Base-by-base conservation (phyloP, 2,797 vertebrate species). In the Adelosebastes latens region DNA sequence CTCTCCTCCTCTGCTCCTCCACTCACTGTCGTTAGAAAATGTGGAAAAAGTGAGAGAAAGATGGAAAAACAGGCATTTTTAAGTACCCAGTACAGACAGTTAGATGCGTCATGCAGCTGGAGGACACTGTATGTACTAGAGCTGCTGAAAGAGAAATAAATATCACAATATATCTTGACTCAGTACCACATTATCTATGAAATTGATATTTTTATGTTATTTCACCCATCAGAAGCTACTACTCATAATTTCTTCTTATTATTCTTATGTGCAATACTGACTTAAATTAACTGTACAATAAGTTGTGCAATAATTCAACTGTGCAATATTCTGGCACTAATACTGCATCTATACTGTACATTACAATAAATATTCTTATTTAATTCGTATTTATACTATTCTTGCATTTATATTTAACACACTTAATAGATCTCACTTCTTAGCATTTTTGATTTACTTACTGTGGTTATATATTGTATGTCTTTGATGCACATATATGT, bases 1-100 rank as follows among this genome's bases (percentile, higher is more conserved):
- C 78, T 34, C 20, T 5, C 5, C 53, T 70, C 55, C 29, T 61
- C 14, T 42, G 39, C 39, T 39, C 36, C 39, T 46, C 42, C 42
- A 46, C 36, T 29, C 12, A 11, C 32, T 49, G 13, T 8, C 36
- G 39, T 16, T 6, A 62, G 27, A 13, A n/a, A 72, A 27, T 27
- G 14, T 63, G 72, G 58, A 72, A 64, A 83, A 62, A 62, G 6
- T 60, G 34, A 75, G 53, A 46, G 61, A 56, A 58, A 66, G 3
- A 11, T 53, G 72, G 42, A 39, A 53, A 78, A 77, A 64, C 34
- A 27, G 18, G 2, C 59, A 20, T 4, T 49, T 14, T 18, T 65
- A 63, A 65, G 12, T 6, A 25, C 3, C 13, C 22, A 58, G 42
- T 56, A 4, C 69, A 62, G 68, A n/a, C 34, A 25, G 11, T 32